Percentiles rank a stretch among this genome's conserved stretches.
phyloP scores from a whole-genome alignment of 37 sponge, comb jelly and placozoan species.

The Hexactinellida sp. region DNA sequence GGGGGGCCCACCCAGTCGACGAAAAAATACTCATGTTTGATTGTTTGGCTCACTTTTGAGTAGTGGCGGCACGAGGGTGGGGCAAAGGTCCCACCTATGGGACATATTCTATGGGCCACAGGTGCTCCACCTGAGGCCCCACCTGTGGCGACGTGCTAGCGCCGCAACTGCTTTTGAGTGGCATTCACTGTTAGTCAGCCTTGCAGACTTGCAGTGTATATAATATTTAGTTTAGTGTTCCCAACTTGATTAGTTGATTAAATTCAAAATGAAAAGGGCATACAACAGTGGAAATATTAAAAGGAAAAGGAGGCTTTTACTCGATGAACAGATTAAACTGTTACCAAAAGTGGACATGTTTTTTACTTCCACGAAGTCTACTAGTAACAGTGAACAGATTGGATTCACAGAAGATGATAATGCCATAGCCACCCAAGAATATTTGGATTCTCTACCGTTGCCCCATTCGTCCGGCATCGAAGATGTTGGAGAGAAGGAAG shows the following conservation, averaged over 20 bases:
- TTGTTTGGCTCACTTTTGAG: too few species aligned
- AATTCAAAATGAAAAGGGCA: neutral
- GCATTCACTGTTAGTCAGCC: too few species aligned
- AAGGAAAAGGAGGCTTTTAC: neutral
- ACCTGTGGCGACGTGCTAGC: too few species aligned
- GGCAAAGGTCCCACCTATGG: too few species aligned
- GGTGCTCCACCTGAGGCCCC: too few species aligned
- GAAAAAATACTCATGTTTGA: too few species aligned
- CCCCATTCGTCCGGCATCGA: neutral
- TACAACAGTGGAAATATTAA: neutral
- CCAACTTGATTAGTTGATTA: neutral
- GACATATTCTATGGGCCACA: too few species aligned
- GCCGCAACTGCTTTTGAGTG: too few species aligned
- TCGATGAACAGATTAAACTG: neutral
- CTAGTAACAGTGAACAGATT: neutral
- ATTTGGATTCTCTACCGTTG: neutral
- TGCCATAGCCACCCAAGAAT: neutral
- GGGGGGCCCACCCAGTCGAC: too few species aligned
- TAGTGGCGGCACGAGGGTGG: too few species aligned
- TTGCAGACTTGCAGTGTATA: too few species aligned
- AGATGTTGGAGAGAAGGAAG: neutral
- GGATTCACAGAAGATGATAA: neutral
- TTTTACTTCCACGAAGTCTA: neutral
- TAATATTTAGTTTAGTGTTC: too few species aligned
- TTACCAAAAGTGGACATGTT: neutral